phyloP scores from a whole-genome alignment of 2,797 vertebrate genomes.

The Pseudomugil gertrudae region DNA sequence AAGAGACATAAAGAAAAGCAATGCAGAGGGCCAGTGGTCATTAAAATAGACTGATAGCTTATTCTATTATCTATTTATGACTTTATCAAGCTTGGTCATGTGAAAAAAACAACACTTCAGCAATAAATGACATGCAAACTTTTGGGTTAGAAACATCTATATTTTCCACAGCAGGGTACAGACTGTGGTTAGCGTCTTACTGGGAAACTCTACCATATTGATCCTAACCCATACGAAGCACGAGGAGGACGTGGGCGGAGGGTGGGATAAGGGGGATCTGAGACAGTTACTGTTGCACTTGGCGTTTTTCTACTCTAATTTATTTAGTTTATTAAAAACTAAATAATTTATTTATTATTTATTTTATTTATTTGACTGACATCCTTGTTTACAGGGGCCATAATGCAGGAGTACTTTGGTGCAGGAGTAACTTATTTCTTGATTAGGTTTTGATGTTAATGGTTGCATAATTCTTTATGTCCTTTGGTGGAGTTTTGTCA shows the following conservation, averaged over 20 bases:
- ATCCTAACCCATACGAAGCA: slow-evolving; percentile 64
- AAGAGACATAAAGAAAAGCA: no score
- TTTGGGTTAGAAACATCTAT: slow-evolving; percentile 57
- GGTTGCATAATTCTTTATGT: slow-evolving; percentile 28
- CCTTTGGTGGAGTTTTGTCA: slow-evolving; percentile 42
- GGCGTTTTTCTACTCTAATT: slow-evolving; percentile 56
- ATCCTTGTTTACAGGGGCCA: slow-evolving; percentile 31
- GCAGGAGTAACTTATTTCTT: slow-evolving; percentile 15
- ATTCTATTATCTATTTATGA: no score
- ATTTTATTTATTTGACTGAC: no score
- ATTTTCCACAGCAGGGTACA: slow-evolving; percentile 65
- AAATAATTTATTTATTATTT: no score
- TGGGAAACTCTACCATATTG: slow-evolving; percentile 74
- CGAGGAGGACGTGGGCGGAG: slow-evolving; percentile 42
- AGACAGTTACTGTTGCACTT: slow-evolving; percentile 53
- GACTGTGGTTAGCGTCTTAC: slow-evolving; percentile 65
- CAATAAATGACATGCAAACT: slow-evolving; percentile 61
- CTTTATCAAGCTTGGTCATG: no score
- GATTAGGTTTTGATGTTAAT: slow-evolving; percentile 22
- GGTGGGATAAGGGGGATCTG: slow-evolving; percentile 29
- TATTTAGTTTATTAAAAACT: slow-evolving; percentile 45
- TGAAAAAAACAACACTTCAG: slow-evolving; percentile 52
- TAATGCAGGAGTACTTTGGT: slow-evolving; percentile 15
- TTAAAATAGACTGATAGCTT: no score
- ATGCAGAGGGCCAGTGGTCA: no score